phyloP scores from a whole-genome alignment of 1,140 invertebrate species.

The Drosophila serrata region DNA sequence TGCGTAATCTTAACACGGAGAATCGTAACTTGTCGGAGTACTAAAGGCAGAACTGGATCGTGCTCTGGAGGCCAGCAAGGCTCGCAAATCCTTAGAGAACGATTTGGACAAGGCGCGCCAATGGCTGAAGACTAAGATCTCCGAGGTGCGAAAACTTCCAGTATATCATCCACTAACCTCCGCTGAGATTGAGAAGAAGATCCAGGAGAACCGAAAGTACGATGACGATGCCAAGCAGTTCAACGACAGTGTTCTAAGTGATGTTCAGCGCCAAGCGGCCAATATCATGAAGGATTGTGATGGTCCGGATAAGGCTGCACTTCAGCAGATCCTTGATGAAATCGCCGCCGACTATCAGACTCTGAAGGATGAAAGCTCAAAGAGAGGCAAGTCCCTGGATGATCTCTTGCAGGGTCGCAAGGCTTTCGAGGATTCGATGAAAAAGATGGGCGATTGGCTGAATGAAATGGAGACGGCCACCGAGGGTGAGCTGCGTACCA shows the following conservation, averaged over 20 bases:
- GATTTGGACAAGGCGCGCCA: slow-evolving; percentile 91
- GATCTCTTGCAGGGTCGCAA: slow-evolving; percentile 91
- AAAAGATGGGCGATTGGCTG: slow-evolving; percentile 93
- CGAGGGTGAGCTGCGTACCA: slow-evolving; percentile 91
- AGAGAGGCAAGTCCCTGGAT: slow-evolving; percentile 90
- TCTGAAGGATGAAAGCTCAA: slow-evolving; percentile 89
- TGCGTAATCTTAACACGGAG: slow-evolving; percentile 89
- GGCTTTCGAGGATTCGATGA: slow-evolving; percentile 92
- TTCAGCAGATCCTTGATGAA: slow-evolving; percentile 89
- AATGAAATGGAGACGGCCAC: slow-evolving; percentile 94
- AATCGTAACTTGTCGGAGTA: slow-evolving; percentile 90
- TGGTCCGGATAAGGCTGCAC: slow-evolving; percentile 88
- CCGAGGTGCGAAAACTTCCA: slow-evolving; percentile 91
- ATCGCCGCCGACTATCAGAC: slow-evolving; percentile 90
- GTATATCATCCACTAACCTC: slow-evolving; percentile 91
- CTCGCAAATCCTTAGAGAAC: slow-evolving; percentile 91
- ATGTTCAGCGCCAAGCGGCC: slow-evolving; percentile 91
- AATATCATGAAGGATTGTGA: slow-evolving; percentile 93
- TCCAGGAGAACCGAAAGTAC: slow-evolving; percentile 90
- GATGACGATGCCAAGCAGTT: slow-evolving; percentile 92
- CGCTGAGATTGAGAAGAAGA: slow-evolving; percentile 91
- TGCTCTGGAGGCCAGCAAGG: slow-evolving; percentile 88
- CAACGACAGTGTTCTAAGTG: slow-evolving; percentile 90
- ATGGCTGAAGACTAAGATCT: slow-evolving; percentile 92
- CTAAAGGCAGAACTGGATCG: slow-evolving; percentile 91